A percentile compares a stretch with the other conserved stretches of the same genome.
phyloP scores from a whole-genome alignment of 2,113 vertebrate genomes.

The Tiliqua scincoides region DNA sequence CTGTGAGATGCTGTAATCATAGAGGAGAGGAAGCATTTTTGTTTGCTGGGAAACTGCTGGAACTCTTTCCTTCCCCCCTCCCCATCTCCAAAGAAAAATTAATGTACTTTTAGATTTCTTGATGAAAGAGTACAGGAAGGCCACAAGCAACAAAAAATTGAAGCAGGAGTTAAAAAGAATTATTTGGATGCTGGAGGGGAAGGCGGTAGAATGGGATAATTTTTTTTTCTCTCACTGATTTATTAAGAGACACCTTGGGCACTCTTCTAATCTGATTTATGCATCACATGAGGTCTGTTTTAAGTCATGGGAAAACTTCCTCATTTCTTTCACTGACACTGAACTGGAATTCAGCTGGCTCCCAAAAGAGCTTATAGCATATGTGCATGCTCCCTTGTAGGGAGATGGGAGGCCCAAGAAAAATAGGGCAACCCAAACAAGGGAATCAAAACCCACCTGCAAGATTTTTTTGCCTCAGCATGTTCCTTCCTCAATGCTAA shows the following conservation, averaged over 20 bases:
- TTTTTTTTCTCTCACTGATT: slow-evolving; percentile 46
- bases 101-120: slow-evolving; percentile 11
- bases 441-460: background rate
- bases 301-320: slow-evolving; percentile 66
- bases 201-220: slow-evolving; percentile 40
- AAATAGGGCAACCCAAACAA: background rate
- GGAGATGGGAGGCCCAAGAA: rapidly evolving
- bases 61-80: background rate
- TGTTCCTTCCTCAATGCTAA: background rate
- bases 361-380: slow-evolving; percentile 20
- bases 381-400: background rate
- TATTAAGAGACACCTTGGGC: slow-evolving; percentile 61
- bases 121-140: slow-evolving; percentile 44
- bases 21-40: background rate
- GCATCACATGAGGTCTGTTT: slow-evolving; percentile 45
- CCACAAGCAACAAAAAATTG: slow-evolving; percentile 37
- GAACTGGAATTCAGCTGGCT: slow-evolving; percentile 22
- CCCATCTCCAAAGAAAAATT: background rate
- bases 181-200: slow-evolving; percentile 50
- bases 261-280: slow-evolving; percentile 60
- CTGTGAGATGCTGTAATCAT: background rate
- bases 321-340: slow-evolving; percentile 55
- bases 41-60: background rate
- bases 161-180: slow-evolving; percentile 57
- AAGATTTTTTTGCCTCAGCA: background rate